phyloP scores from a whole-genome alignment of 1,140 invertebrate species.

The Drosophila parvula region DNA sequence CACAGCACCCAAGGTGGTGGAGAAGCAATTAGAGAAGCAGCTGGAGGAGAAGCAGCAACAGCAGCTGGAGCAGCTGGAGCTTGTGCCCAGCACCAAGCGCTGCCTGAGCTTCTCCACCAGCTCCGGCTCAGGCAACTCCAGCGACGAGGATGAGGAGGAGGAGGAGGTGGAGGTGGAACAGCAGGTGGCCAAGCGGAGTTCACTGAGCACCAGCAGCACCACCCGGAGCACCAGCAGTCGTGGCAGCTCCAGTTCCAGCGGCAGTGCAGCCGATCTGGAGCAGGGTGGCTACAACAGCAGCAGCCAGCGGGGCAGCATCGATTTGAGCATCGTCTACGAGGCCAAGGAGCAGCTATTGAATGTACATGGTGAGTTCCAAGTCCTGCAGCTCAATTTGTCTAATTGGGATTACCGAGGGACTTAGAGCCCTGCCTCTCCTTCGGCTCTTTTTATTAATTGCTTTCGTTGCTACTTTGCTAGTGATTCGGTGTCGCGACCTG shows the following conservation, averaged over 20 bases:
- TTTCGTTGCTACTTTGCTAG: conserved; percentile 50
- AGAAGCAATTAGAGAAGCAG: conserved; percentile 1
- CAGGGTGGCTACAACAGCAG: neutral
- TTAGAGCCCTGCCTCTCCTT: neutral
- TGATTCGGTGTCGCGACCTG: conserved; percentile 85
- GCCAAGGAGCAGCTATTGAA: conserved; percentile 69
- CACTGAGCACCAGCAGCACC: conserved; percentile 41
- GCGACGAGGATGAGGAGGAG: conserved; percentile 38
- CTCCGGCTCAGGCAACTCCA: conserved; percentile 49
- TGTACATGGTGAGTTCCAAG: conserved; percentile 84
- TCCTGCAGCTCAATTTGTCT: neutral
- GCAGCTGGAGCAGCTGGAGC: conserved; percentile 35
- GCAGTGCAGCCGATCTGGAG: neutral
- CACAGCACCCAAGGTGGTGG: neutral
- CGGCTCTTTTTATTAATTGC: conserved; percentile 1
- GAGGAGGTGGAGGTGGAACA: conserved; percentile 53
- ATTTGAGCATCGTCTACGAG: conserved; percentile 64
- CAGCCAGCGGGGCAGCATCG: conserved; percentile 65
- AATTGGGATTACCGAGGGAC: conserved; percentile 15
- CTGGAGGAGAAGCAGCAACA: neutral
- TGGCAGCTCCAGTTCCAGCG: neutral
- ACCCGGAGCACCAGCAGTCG: conserved; percentile 12
- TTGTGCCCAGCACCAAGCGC: conserved; percentile 69
- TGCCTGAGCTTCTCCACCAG: conserved; percentile 80
- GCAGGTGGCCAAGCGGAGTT: conserved; percentile 67